Conservation (phyloP, 2,888 invertebrate species). For the Lacanobia oleracea region DNA sequence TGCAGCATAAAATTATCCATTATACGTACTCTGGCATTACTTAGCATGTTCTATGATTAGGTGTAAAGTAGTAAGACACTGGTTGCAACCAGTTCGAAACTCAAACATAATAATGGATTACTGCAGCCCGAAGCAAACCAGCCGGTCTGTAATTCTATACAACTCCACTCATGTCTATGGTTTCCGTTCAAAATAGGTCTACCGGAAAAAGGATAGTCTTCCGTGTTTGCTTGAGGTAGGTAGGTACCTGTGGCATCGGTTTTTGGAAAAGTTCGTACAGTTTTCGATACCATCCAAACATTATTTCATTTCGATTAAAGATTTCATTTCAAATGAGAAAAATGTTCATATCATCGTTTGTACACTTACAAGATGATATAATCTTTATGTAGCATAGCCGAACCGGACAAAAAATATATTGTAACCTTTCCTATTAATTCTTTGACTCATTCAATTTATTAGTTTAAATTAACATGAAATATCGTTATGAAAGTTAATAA, state of each 20-base stretch:
- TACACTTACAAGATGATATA: conserved; percentile 8
- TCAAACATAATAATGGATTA: conserved; percentile 50
- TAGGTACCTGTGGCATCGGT: too few relatives aligned
- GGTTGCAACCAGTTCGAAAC: conserved; percentile 43
- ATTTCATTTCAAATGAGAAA: too few relatives aligned
- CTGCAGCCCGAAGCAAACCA: conserved; percentile 48
- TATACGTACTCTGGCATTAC: conserved; percentile 40
- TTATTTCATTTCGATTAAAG: too few relatives aligned
- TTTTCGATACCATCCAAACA: too few relatives aligned
- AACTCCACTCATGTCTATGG: conserved; percentile 33
- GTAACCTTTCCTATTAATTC: conserved; percentile 15
- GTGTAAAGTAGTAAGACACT: conserved; percentile 40
- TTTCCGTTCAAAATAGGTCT: conserved; percentile 27
- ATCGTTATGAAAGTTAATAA: conserved; percentile 8
- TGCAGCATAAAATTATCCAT: conserved; percentile 35
- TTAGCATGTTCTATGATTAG: conserved; percentile 35
- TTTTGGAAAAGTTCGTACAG: too few relatives aligned
- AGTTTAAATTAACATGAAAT: conserved; percentile 24
- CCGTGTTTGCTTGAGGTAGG: conserved; percentile 14
- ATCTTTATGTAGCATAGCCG: not conserved
- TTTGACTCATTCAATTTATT: conserved; percentile 17
- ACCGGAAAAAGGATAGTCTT: conserved; percentile 31
- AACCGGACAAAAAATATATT: conserved; percentile 11
- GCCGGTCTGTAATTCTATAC: conserved; percentile 37
- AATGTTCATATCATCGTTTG: conserved; percentile 1